A percentile compares a stretch with the other conserved stretches of the same genome.
These are phyloP conservation scores for Argopecten irradians DNA, from an alignment of 1,140 invertebrate species.

Conservation along the genomic window DNA sequence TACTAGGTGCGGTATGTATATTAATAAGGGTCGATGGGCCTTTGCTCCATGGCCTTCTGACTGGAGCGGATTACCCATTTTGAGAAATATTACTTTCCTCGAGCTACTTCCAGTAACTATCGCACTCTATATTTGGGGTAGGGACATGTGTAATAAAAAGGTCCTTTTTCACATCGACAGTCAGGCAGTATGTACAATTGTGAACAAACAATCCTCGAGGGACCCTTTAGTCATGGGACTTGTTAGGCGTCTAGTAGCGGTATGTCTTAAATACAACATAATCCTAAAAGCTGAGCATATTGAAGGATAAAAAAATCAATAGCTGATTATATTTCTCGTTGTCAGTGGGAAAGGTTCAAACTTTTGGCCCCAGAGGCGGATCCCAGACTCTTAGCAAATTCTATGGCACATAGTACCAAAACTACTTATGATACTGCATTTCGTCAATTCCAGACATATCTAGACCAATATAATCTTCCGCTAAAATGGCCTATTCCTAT, in stretches of 20 bases:
- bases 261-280: too few species aligned
- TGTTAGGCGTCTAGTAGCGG: neutral
- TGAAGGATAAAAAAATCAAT: too few species aligned
- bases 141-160: neutral
- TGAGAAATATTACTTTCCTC: neutral
- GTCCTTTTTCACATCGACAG: slow-evolving; percentile 16
- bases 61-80: neutral
- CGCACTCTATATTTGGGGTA: neutral
- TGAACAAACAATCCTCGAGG: neutral
- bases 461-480: neutral
- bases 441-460: neutral
- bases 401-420: neutral
- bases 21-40: neutral
- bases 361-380: too few species aligned
- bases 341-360: too few species aligned
- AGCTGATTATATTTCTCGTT: too few species aligned
- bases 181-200: neutral
- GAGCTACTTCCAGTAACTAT: neutral
- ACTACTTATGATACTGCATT: neutral
- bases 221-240: neutral
- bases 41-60: neutral
- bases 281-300: too few species aligned
- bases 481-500: neutral
- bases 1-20: neutral
- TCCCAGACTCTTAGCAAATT: too few species aligned